phyloP scores from a whole-genome alignment of 2,113 vertebrate species.

The Syngnathus floridae region DNA sequence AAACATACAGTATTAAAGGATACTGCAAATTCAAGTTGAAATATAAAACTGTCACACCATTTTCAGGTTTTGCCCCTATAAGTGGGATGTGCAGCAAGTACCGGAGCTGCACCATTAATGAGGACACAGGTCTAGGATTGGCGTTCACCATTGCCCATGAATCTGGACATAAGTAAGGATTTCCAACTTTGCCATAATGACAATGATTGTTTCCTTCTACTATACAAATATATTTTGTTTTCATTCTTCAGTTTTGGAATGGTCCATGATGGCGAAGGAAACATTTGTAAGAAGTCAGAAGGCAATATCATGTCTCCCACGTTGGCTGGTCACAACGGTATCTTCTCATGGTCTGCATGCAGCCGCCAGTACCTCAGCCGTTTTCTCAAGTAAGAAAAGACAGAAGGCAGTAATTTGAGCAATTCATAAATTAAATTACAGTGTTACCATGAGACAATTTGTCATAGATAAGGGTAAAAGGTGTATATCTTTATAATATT shows the following conservation, averaged over 20 bases:
- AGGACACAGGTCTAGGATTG: constrained; percentile 83
- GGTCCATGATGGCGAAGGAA: constrained; percentile 88
- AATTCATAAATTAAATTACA: not conserved
- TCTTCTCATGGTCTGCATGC: constrained; percentile 89
- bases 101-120: constrained; percentile 85
- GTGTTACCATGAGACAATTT: not conserved
- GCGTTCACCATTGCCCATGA: constrained; percentile 90
- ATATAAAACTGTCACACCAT: constrained; percentile 1
- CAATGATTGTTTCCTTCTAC: not conserved
- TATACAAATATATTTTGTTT: not conserved
- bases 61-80: constrained; percentile 83
- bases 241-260: constrained; percentile 79
- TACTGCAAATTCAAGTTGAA: not conserved
- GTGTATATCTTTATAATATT: too few relatives aligned
- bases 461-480: not conserved
- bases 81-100: constrained; percentile 93
- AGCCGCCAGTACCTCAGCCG: constrained; percentile 83
- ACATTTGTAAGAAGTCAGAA: constrained; percentile 83
- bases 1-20: too few relatives aligned
- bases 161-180: constrained; percentile 86
- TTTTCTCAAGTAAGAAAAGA: constrained; percentile 77
- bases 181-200: not conserved
- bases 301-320: constrained; percentile 92
- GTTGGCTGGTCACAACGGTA: constrained; percentile 80
- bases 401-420: too few relatives aligned